phyloP scores from a whole-genome alignment of 2,113 vertebrate genomes.

The Agelaius tricolor region DNA sequence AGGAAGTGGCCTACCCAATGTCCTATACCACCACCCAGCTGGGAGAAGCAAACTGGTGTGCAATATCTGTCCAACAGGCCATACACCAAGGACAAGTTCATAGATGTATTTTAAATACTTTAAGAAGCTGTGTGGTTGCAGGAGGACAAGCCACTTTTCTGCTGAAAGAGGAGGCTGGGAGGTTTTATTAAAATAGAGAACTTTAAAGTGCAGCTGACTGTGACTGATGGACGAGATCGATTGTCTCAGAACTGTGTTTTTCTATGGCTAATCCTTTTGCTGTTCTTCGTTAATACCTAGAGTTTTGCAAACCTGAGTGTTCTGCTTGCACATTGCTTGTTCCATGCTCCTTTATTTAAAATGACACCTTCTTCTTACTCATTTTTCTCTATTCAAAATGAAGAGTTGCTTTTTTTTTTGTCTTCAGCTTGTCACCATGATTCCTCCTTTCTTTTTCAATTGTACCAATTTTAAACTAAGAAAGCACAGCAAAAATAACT shows the following conservation, averaged over 20 bases:
- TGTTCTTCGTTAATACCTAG: background rate
- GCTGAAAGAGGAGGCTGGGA: background rate
- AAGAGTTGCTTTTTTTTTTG: background rate
- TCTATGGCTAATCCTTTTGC: background rate
- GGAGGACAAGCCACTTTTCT: background rate
- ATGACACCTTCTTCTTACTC: background rate
- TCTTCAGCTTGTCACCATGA: background rate
- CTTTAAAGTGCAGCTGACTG: background rate
- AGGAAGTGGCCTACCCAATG: background rate
- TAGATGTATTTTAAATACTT: background rate
- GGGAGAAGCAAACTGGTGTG: background rate
- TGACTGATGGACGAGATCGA: background rate
- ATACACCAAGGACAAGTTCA: background rate
- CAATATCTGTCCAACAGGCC: background rate
- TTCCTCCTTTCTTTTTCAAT: background rate
- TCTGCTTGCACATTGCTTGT: background rate
- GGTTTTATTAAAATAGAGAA: background rate
- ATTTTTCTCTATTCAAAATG: background rate
- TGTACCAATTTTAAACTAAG: background rate
- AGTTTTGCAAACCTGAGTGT: background rate
- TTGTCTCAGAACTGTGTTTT: background rate
- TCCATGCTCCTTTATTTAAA: background rate
- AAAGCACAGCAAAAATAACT: background rate
- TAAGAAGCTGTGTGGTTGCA: background rate
- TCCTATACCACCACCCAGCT: background rate